These are phyloP conservation scores for Sinhomidia bicolor DNA, from an alignment of 2,888 invertebrate species.

Conservation along the genomic window DNA sequence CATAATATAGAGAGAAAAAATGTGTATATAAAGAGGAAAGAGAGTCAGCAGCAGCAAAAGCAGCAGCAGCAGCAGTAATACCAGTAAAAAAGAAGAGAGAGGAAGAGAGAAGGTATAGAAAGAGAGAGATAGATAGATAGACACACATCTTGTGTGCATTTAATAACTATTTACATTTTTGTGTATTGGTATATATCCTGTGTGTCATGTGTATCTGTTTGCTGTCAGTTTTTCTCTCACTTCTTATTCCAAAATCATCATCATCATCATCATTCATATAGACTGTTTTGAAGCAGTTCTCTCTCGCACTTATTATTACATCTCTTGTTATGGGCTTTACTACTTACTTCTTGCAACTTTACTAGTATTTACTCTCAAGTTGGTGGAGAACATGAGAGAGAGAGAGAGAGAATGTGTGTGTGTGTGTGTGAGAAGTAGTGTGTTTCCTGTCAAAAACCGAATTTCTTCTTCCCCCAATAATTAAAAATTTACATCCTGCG, in stretches of 20 bases:
- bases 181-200: conserved; percentile 55
- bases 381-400: conserved; percentile 3
- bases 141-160: conserved; percentile 61
- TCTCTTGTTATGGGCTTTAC: conserved; percentile 28
- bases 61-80: no score
- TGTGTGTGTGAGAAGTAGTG: neutral
- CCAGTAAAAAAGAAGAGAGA: no score
- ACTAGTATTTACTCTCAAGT: conserved; percentile 46
- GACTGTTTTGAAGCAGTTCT: conserved; percentile 52
- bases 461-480: conserved; percentile 69
- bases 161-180: conserved; percentile 74
- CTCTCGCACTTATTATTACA: conserved; percentile 49
- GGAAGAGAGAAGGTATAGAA: neutral
- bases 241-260: conserved; percentile 54
- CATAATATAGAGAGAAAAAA: no score
- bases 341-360: no score
- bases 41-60: neutral
- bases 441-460: conserved; percentile 72
- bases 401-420: conserved; percentile 32
- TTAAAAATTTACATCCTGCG: conserved; percentile 74
- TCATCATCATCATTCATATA: conserved; percentile 62
- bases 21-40: neutral
- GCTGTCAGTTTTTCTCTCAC: conserved; percentile 67
- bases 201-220: conserved; percentile 73
- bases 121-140: neutral